A percentile compares a stretch with the other conserved stretches of the same genome.
phyloP scores from a whole-genome alignment of 1,140 invertebrate species.

The Dreissena polymorpha region DNA sequence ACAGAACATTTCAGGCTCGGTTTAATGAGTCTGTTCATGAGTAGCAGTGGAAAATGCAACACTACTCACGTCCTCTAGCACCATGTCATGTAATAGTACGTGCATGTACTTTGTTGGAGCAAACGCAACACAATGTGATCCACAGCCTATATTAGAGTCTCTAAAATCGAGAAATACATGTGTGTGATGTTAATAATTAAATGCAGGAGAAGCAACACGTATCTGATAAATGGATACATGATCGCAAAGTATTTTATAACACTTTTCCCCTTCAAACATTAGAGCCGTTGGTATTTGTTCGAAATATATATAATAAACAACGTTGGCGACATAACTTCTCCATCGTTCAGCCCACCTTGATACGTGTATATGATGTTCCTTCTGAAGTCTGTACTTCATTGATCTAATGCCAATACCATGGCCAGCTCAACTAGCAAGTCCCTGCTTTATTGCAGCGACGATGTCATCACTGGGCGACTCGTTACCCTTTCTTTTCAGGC shows the following conservation, averaged over 20 bases:
- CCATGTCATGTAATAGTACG: too few relatives aligned
- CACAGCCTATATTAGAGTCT: not conserved
- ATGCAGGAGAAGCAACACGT: too few relatives aligned
- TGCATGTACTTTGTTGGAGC: not conserved
- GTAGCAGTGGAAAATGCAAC: too few relatives aligned
- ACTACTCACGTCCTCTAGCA: too few relatives aligned
- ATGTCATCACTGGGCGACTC: too few relatives aligned
- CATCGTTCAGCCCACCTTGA: not conserved
- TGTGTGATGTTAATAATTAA: not conserved
- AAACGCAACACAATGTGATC: not conserved
- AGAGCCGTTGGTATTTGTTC: not conserved
- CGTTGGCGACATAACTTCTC: not conserved
- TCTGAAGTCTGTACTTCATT: constrained; percentile 23
- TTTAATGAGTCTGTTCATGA: too few relatives aligned
- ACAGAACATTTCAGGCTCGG: too few relatives aligned
- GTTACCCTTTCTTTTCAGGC: too few relatives aligned
- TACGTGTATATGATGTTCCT: not conserved
- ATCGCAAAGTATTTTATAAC: not conserved
- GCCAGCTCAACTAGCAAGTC: not conserved
- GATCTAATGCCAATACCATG: constrained; percentile 1
- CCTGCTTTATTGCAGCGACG: too few relatives aligned
- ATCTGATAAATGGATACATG: too few relatives aligned
- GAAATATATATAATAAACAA: not conserved
- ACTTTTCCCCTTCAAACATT: not conserved
- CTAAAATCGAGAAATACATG: not conserved